These are phyloP conservation scores for Notospermus geniculatus DNA, from an alignment of 1,140 invertebrate species.

Conservation along the genomic window DNA sequence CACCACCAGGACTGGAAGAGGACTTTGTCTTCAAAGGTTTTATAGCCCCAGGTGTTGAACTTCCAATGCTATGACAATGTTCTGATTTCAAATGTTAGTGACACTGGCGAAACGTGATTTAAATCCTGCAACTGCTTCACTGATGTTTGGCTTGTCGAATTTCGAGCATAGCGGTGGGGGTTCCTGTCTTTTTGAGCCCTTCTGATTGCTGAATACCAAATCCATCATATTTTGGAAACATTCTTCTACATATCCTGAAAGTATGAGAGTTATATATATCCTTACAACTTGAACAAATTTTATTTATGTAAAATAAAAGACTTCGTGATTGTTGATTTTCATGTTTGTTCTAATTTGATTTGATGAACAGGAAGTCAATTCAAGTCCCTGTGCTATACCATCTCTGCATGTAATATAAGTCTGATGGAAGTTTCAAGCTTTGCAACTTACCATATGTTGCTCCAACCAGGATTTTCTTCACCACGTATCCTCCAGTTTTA, in stretches of 20 bases:
- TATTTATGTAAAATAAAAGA: too few relatives aligned
- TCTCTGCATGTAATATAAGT: too few relatives aligned
- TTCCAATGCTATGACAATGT: background rate
- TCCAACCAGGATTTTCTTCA: too few relatives aligned
- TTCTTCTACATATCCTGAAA: slow-evolving; percentile 3
- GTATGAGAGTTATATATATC: too few relatives aligned
- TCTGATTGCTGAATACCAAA: background rate
- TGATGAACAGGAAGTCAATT: too few relatives aligned
- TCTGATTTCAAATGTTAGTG: background rate
- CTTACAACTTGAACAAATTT: too few relatives aligned
- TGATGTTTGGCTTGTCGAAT: background rate
- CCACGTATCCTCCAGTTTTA: slow-evolving; percentile 14
- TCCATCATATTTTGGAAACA: background rate
- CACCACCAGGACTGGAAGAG: background rate
- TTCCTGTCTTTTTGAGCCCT: background rate
- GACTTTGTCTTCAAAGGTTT: background rate
- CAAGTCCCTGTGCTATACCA: too few relatives aligned
- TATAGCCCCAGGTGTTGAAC: background rate
- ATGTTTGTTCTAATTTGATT: too few relatives aligned
- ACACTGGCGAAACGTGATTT: background rate
- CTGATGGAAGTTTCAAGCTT: too few relatives aligned
- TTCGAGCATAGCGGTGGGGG: background rate
- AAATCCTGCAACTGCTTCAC: slow-evolving; percentile 4
- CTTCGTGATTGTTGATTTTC: too few relatives aligned
- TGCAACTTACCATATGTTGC: too few relatives aligned